Percentiles rank a stretch among this genome's conserved stretches.
Evolutionary conservation across 1,140 invertebrate species (phyloP).

Genomic region (Hyposmocoma kahamanoa): DNA sequence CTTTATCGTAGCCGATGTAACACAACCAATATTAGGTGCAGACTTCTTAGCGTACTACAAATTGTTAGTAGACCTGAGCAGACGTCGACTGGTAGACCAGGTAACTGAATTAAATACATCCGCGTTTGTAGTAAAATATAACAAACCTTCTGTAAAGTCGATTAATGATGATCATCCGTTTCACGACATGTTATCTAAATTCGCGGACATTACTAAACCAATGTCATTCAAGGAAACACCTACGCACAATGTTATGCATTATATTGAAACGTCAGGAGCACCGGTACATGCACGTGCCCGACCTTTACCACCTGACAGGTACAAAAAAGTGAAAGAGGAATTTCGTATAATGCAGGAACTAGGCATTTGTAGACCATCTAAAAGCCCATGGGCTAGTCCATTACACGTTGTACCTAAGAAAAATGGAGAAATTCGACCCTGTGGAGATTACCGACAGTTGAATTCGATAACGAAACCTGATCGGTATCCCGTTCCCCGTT

Average conservation of each 20-base stretch:
- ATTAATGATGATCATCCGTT: background rate
- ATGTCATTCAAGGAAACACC: background rate
- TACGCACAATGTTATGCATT: background rate
- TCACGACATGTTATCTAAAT: background rate
- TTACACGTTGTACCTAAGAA: slow-evolving; percentile 35
- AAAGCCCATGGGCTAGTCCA: slow-evolving; percentile 36
- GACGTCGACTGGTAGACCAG: background rate
- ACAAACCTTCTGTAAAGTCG: background rate
- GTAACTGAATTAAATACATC: background rate
- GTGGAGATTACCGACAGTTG: slow-evolving; percentile 18
- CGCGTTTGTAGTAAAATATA: background rate
- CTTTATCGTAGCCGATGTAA: background rate
- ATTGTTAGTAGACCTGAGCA: background rate
- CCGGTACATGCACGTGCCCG: slow-evolving; percentile 4
- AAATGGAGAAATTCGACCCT: background rate
- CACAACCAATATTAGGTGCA: background rate
- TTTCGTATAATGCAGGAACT: slow-evolving; percentile 5
- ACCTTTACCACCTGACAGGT: slow-evolving; percentile 4
- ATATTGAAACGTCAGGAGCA: slow-evolving; percentile 8
- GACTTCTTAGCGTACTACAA: background rate
- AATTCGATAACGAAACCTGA: slow-evolving; percentile 48
- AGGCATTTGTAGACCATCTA: slow-evolving; percentile 8
- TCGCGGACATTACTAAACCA: background rate
- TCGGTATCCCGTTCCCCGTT: background rate
- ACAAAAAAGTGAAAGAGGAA: slow-evolving; percentile 5